Conservation (phyloP, 2,888 invertebrate species). For the Cryptosula pallasiana region DNA sequence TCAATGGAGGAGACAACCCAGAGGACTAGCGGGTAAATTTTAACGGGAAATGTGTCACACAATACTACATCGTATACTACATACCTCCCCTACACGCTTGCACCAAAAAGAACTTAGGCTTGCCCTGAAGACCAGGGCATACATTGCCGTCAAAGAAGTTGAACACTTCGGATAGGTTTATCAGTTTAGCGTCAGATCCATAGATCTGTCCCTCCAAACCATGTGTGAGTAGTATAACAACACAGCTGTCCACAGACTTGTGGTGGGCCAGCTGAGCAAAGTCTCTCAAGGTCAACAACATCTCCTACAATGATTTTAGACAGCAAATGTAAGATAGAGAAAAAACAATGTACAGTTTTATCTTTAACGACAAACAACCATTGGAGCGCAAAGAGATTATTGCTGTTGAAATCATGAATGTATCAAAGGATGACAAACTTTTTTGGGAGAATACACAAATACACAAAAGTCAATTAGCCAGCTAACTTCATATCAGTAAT, state of each 20-base stretch:
- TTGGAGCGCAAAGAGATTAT: neutral
- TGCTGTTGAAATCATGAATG: neutral
- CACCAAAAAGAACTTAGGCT: slow-evolving; percentile 37
- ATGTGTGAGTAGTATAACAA: slow-evolving; percentile 34
- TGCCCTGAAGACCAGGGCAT: slow-evolving; percentile 32
- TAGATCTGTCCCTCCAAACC: slow-evolving; percentile 29
- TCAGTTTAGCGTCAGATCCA: slow-evolving; percentile 31
- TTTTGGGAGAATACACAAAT: neutral
- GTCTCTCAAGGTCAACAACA: slow-evolving; percentile 28
- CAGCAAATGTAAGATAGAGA: too few relatives aligned
- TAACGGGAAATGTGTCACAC: too few relatives aligned
- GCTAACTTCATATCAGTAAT: too few relatives aligned
- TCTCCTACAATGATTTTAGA: slow-evolving; percentile 34
- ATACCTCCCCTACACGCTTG: slow-evolving; percentile 39
- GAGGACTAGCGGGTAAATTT: too few relatives aligned
- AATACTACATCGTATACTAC: too few relatives aligned
- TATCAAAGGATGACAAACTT: neutral
- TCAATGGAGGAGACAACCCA: too few relatives aligned
- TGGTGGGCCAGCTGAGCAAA: slow-evolving; percentile 29
- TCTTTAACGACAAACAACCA: neutral
- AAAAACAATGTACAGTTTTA: too few relatives aligned
- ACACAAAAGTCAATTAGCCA: neutral
- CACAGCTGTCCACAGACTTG: slow-evolving; percentile 31
- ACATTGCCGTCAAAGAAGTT: slow-evolving; percentile 31
- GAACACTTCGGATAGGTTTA: slow-evolving; percentile 29